A percentile compares a stretch with the other conserved stretches of the same genome.
Evolutionary conservation across 92 coral and sea anemone genomes (phyloP).

Genomic region (Diadumene lineata): DNA sequence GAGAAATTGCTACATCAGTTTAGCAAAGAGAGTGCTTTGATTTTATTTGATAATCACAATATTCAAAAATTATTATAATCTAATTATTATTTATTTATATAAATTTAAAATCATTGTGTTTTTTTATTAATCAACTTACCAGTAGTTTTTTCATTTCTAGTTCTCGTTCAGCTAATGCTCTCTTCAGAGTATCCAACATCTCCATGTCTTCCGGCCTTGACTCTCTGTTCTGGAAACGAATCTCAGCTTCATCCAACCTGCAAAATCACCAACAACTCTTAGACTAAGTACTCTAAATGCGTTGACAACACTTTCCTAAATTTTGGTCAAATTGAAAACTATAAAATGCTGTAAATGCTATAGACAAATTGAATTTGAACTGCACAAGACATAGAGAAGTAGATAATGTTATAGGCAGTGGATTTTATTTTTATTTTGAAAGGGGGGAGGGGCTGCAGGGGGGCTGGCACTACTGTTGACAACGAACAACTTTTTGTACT

Average conservation of each 20-base stretch:
- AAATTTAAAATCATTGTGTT: too few species aligned
- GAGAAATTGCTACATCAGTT: too few species aligned
- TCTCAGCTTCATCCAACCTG: conserved; percentile 98
- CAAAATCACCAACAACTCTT: neutral
- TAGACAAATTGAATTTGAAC: neutral
- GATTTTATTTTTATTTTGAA: too few species aligned
- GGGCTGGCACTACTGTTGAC: too few species aligned
- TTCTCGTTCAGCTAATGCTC: conserved; percentile 82
- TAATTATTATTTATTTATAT: too few species aligned
- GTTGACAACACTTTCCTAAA: neutral
- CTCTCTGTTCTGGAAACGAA: conserved; percentile 80
- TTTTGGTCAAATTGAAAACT: neutral
- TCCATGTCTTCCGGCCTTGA: conserved; percentile 92
- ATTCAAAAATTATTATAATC: too few species aligned
- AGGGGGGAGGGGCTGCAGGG: too few species aligned
- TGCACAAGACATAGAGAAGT: neutral
- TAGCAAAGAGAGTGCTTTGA: too few species aligned
- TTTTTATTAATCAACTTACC: conserved; percentile 46
- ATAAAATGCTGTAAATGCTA: neutral
- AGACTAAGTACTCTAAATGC: too few species aligned
- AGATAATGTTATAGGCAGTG: neutral
- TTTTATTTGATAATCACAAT: too few species aligned
- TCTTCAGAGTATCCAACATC: conserved; percentile 73
- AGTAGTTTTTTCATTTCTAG: conserved; percentile 91
- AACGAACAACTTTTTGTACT: too few species aligned